Base-by-base conservation (phyloP, 1,140 invertebrate species). In the Platyscapa corneri region DNA sequence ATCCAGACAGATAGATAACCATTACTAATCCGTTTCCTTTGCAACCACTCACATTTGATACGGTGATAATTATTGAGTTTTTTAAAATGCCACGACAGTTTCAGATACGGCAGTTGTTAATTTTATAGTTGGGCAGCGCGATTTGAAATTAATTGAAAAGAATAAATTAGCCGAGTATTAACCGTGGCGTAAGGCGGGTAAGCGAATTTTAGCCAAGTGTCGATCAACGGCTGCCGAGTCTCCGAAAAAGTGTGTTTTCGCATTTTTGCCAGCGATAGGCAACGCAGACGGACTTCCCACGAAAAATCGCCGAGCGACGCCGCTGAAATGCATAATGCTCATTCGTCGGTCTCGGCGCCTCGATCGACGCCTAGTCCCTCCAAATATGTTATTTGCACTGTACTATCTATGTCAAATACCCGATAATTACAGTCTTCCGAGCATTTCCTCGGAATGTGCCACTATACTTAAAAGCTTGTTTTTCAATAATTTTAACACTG, bases 391-490 rank as follows among this genome's bases (percentile, higher is more conserved):
- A 70, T 37, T 70, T 70, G 67, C 10, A 34, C 7, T 70, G 14
- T 16, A 70, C 3, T n/a, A n/a, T 70, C 18, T 60, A 14, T 70
- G 67, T 37, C 5, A 70, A 39, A 70, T 20, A 20, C 1, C 3
- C 8, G 32, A 70, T 37, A 70, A 70, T 70, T 37, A 37, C 34
- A 70, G 16, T 39, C 8, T 37, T 39, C 37, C 34, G 34, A 34
- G 32, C 20, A 70, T 70, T 70, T 70, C 30, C 67, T 70, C 37
- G 23, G 18, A 70, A 70, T 70, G 10, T 23, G 18, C 1, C 32
- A 70, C 34, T 70, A 70, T 70, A 37, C 37, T 70, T 70, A 70
- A 70, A 70, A 39, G 67, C 67, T 70, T 70, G 67, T 70, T 70
- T 34, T 20, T 70, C 67, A 70, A 5, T 8, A 37, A 70, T 39